Evolutionary conservation across 2,888 invertebrate genomes (phyloP).

Genomic region (Drosophila subquinaria): DNA sequence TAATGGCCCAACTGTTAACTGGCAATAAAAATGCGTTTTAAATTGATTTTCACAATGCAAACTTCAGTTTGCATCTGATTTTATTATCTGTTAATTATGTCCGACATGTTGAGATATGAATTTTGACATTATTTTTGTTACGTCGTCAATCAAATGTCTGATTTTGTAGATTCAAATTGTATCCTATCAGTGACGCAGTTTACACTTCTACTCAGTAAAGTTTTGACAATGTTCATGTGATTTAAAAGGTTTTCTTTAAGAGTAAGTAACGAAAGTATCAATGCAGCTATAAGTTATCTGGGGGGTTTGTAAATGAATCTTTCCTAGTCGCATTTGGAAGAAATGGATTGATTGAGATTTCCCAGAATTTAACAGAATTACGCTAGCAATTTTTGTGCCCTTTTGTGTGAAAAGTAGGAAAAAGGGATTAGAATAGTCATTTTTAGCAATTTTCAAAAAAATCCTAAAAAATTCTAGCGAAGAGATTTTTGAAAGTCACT

Average conservation of each 20-base stretch:
- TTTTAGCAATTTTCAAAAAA: not conserved
- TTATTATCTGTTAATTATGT: conserved; percentile 37
- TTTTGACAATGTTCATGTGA: not conserved
- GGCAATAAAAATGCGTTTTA: conserved; percentile 11
- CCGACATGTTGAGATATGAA: conserved; percentile 18
- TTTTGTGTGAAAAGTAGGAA: too few species aligned
- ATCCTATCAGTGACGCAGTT: conserved; percentile 29
- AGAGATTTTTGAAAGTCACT: too few species aligned
- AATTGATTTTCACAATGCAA: conserved; percentile 2
- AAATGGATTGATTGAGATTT: not conserved
- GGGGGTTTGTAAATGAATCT: not conserved
- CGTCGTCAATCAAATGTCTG: conserved; percentile 15
- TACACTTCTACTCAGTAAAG: not conserved
- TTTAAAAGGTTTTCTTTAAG: not conserved
- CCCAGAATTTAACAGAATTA: not conserved
- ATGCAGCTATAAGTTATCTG: not conserved
- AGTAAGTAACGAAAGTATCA: not conserved
- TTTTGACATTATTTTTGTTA: conserved; percentile 15
- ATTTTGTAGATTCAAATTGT: conserved; percentile 2
- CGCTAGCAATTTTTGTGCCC: too few species aligned
- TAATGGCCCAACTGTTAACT: not conserved
- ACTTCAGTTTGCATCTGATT: conserved; percentile 21
- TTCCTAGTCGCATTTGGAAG: not conserved
- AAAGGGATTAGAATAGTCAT: too few species aligned
- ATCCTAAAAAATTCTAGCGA: too few species aligned